Evolutionary conservation across 2,797 vertebrate species (phyloP).

Genomic region (Botia kubotai): DNA sequence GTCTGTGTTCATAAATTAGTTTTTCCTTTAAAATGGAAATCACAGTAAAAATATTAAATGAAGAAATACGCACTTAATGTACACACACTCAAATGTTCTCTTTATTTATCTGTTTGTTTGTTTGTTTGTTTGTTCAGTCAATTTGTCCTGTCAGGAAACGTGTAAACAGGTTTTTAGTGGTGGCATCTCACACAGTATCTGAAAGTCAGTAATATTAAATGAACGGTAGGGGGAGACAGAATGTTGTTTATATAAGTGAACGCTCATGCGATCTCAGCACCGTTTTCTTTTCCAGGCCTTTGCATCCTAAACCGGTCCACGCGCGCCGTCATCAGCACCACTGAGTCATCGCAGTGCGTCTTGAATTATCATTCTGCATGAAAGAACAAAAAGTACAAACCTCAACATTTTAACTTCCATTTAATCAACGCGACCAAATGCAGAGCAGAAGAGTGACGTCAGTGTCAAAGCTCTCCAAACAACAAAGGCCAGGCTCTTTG

Average conservation of each 20-base stretch:
- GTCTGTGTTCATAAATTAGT: too few species aligned
- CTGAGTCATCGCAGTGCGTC: constrained; percentile 43
- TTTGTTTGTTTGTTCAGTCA: neutral
- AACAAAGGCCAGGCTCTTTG: neutral
- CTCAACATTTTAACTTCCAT: constrained; percentile 18
- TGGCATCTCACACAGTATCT: neutral
- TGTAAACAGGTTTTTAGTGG: too few species aligned
- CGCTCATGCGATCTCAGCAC: constrained; percentile 22
- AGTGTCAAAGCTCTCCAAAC: neutral
- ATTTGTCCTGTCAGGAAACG: neutral
- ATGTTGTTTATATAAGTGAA: constrained; percentile 6
- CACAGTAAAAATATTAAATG: too few species aligned
- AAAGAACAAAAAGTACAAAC: constrained; percentile 29
- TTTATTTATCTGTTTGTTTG: neutral
- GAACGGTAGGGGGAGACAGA: constrained; percentile 59
- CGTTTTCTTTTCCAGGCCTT: constrained; percentile 56
- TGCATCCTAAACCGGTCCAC: constrained; percentile 53
- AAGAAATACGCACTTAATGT: neutral
- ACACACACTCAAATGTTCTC: neutral
- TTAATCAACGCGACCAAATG: constrained; percentile 2
- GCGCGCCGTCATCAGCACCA: constrained; percentile 40
- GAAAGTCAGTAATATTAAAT: neutral
- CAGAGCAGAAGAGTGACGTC: constrained; percentile 30
- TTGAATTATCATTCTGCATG: constrained; percentile 25
- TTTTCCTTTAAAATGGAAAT: too few species aligned